phyloP scores from a whole-genome alignment of 2,797 vertebrate genomes.

The Bovichtus diacanthus region DNA sequence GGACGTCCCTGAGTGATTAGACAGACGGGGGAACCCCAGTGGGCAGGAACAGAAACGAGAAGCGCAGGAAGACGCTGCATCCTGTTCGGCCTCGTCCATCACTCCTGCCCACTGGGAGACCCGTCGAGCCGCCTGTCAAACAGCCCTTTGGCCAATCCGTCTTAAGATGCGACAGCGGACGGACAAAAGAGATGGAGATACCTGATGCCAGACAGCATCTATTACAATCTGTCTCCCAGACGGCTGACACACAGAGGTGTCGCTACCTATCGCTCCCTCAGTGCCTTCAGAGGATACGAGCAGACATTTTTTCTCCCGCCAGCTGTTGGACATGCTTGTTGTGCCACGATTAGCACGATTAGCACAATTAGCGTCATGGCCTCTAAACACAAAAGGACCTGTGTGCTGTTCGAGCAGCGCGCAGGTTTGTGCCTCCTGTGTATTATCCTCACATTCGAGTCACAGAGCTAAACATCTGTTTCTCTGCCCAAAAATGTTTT shows the following conservation, averaged over 20 bases:
- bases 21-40: slow-evolving; percentile 61
- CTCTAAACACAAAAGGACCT: slow-evolving; percentile 9
- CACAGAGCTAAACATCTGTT: slow-evolving; percentile 10
- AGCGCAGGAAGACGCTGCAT: slow-evolving; percentile 76
- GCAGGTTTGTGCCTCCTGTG: not conserved
- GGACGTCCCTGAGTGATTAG: slow-evolving; percentile 56
- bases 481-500: no score
- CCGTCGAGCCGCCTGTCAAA: slow-evolving; percentile 75
- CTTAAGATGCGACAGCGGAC: slow-evolving; percentile 71
- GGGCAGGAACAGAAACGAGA: slow-evolving; percentile 71
- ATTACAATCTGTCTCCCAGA: slow-evolving; percentile 79
- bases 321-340: slow-evolving; percentile 29
- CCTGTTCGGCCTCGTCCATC: slow-evolving; percentile 86
- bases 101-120: slow-evolving; percentile 67
- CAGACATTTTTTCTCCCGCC: not conserved
- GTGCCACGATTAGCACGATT: slow-evolving; percentile 11
- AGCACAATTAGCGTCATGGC: slow-evolving; percentile 9
- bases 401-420: not conserved
- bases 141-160: slow-evolving; percentile 71
- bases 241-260: slow-evolving; percentile 14
- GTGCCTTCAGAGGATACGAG: not conserved
- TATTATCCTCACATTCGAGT: not conserved
- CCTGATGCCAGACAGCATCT: slow-evolving; percentile 78
- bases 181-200: slow-evolving; percentile 80
- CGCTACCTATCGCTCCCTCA: slow-evolving; percentile 12